phyloP scores from a whole-genome alignment of 2,797 vertebrate genomes.

The Lophius americanus region DNA sequence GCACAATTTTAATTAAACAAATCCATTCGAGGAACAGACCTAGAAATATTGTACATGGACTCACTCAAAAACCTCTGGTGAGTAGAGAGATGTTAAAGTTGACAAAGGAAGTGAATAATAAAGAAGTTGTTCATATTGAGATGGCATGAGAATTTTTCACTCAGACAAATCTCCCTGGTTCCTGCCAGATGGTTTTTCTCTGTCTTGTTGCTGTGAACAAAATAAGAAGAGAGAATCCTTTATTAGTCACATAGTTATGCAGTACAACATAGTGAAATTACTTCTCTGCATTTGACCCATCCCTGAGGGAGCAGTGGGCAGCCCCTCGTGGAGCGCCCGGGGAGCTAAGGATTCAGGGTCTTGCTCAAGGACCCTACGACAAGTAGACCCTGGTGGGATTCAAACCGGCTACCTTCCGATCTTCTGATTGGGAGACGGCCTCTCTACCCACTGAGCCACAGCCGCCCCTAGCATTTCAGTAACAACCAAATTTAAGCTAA shows the following conservation, averaged over 20 bases:
- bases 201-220: constrained; percentile 82
- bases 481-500: not conserved
- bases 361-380: no score
- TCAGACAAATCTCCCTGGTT: constrained; percentile 80
- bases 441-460: no score
- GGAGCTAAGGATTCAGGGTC: no score
- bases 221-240: constrained; percentile 33
- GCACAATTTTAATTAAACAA: constrained; percentile 7
- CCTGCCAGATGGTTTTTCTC: constrained; percentile 83
- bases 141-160: constrained; percentile 12
- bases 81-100: constrained; percentile 15
- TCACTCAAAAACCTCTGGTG: constrained; percentile 11
- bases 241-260: no score
- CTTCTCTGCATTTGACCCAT: no score
- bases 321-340: no score
- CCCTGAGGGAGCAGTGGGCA: no score
- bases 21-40: constrained; percentile 15
- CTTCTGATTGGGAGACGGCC: no score
- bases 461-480: not conserved
- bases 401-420: no score
- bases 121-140: constrained; percentile 11
- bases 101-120: constrained; percentile 27
- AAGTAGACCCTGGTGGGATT: no score
- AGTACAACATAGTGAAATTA: no score
- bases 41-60: not conserved